Conservation (phyloP, 2,113 vertebrate species). For the Columbina picui region DNA sequence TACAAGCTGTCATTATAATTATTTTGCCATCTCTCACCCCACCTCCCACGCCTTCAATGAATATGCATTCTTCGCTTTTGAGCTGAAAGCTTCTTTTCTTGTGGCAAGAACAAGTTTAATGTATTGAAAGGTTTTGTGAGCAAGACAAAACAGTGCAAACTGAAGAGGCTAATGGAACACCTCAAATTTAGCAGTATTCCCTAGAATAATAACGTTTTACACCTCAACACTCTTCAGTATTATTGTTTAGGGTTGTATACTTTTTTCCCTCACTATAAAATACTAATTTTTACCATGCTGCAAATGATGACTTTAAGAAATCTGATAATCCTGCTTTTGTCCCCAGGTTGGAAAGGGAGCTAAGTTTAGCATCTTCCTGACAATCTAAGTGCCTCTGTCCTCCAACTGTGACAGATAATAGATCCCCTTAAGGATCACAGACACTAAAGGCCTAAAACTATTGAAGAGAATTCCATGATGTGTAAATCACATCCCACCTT, state of each 20-base stretch:
- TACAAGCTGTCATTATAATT: background rate
- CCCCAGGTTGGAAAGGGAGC: background rate
- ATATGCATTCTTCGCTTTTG: background rate
- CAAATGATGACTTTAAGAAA: background rate
- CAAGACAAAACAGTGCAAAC: background rate
- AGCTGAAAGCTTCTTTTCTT: background rate
- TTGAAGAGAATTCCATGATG: conserved; percentile 50
- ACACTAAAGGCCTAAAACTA: background rate
- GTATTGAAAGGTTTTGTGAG: background rate
- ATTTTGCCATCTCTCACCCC: background rate
- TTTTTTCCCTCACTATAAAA: background rate
- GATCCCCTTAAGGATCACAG: background rate
- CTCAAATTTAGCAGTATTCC: background rate
- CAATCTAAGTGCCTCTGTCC: background rate
- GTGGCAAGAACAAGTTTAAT: background rate
- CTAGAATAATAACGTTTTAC: background rate
- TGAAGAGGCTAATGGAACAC: background rate
- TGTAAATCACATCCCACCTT: conserved; percentile 56
- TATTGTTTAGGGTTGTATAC: background rate
- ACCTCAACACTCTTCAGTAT: background rate
- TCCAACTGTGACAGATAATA: background rate
- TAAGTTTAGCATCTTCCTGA: background rate
- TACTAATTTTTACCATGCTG: background rate
- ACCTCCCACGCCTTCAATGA: background rate
- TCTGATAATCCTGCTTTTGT: background rate